Conservation (phyloP, 2,797 vertebrate genomes). For the Oryzias sinensis region DNA sequence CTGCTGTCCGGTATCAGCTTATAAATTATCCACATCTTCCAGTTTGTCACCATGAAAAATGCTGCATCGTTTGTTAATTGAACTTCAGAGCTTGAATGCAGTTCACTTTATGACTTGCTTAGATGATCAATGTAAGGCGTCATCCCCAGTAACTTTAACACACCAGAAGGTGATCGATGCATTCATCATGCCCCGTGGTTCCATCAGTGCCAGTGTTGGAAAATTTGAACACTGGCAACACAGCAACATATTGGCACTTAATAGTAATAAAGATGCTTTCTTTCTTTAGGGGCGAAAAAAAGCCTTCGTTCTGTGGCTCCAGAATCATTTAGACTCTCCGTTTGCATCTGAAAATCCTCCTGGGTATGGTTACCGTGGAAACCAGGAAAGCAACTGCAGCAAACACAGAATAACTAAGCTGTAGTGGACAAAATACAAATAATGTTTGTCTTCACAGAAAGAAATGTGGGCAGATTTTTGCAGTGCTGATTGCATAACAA, state of each 20-base stretch:
- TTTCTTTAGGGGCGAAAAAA: slow-evolving; percentile 49
- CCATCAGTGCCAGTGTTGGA: slow-evolving; percentile 12
- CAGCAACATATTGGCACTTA: slow-evolving; percentile 17
- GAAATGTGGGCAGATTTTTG: slow-evolving; percentile 3
- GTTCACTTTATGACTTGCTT: slow-evolving; percentile 37
- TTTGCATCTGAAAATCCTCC: slow-evolving; percentile 27
- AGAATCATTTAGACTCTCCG: slow-evolving; percentile 30
- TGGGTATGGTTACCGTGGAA: slow-evolving; percentile 56
- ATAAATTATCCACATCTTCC: slow-evolving; percentile 16
- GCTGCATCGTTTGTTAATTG: slow-evolving; percentile 27
- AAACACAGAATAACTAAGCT: slow-evolving; percentile 22
- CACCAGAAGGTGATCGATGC: slow-evolving; percentile 26
- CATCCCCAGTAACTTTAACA: slow-evolving; percentile 26
- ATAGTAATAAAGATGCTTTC: slow-evolving; percentile 40
- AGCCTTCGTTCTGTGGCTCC: slow-evolving; percentile 23
- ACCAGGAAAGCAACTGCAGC: slow-evolving; percentile 30
- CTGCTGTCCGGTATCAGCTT: slow-evolving; percentile 3
- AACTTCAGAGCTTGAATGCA: slow-evolving; percentile 35
- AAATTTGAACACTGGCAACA: slow-evolving; percentile 27
- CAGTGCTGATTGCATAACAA: background rate
- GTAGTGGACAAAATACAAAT: slow-evolving; percentile 29
- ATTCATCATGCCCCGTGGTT: slow-evolving; percentile 9
- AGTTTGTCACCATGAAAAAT: slow-evolving; percentile 30
- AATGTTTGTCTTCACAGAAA: slow-evolving; percentile 9
- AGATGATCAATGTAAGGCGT: slow-evolving; percentile 36